Conservation (phyloP, 2,113 vertebrate species). For the Mellivora capensis region DNA sequence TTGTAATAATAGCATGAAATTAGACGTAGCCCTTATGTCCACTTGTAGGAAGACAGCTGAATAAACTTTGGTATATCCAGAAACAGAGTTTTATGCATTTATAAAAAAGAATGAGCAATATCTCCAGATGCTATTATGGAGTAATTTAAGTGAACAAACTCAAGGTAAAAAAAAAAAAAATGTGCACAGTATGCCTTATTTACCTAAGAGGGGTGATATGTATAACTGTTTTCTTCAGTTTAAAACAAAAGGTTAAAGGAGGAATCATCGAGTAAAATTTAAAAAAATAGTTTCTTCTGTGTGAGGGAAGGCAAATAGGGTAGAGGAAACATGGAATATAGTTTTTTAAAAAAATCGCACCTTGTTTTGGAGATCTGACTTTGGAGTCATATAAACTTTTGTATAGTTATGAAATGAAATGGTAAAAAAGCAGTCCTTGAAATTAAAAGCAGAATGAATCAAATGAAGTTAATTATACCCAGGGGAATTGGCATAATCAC, state of each 20-base stretch:
- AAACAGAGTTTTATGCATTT: not conserved
- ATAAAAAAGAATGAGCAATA: not conserved
- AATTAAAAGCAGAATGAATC: constrained; percentile 30
- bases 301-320: not conserved
- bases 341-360: not conserved
- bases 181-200: not conserved
- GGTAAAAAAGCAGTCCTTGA: not conserved
- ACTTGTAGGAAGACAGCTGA: not conserved
- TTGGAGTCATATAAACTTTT: not conserved
- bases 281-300: not conserved
- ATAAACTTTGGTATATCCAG: not conserved
- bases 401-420: not conserved
- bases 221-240: not conserved
- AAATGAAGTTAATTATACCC: not conserved
- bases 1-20: not conserved
- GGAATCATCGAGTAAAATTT: not conserved
- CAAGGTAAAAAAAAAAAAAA: not conserved
- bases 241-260: not conserved
- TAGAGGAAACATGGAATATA: not conserved
- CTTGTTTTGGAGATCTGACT: constrained; percentile 19
- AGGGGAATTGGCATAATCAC: not conserved
- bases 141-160: not conserved
- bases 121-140: not conserved
- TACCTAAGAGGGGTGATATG: not conserved
- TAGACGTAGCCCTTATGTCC: not conserved